Conservation (phyloP, 1,140 invertebrate genomes). For the Bombus picipes region DNA sequence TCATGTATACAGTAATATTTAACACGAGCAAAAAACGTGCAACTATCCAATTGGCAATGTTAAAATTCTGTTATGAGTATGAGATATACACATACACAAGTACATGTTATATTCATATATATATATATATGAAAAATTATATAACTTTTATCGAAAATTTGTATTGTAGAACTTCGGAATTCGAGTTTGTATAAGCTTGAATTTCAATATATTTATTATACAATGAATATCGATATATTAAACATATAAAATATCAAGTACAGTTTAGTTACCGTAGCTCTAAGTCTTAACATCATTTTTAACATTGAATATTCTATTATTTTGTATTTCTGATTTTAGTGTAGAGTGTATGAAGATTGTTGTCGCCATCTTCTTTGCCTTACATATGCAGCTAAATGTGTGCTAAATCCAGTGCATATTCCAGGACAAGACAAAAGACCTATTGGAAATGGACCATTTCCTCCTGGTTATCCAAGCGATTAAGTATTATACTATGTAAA, state of each 20-base stretch:
- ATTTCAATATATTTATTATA: too few relatives aligned
- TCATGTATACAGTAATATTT: not conserved
- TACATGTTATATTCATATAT: too few relatives aligned
- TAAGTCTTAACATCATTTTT: too few relatives aligned
- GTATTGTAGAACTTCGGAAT: too few relatives aligned
- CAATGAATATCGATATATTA: too few relatives aligned
- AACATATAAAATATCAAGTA: too few relatives aligned
- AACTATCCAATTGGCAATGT: not conserved
- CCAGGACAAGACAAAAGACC: constrained; percentile 51
- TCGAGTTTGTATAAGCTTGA: too few relatives aligned
- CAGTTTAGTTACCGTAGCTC: too few relatives aligned
- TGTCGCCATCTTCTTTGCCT: constrained; percentile 47
- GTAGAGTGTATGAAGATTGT: constrained; percentile 47
- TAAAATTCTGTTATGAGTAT: not conserved
- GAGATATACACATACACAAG: not conserved
- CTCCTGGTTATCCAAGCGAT: constrained; percentile 1
- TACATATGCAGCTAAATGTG: constrained; percentile 54
- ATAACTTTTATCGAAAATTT: too few relatives aligned
- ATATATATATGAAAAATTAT: too few relatives aligned
- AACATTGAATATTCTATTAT: not conserved
- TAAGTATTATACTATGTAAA: too few relatives aligned
- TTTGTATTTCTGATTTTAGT: constrained; percentile 50
- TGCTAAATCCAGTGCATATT: not conserved
- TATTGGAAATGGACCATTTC: constrained; percentile 15
- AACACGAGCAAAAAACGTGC: not conserved